Evolutionary conservation across 2,797 vertebrate species (phyloP).

Genomic region (Lagodon rhomboides): DNA sequence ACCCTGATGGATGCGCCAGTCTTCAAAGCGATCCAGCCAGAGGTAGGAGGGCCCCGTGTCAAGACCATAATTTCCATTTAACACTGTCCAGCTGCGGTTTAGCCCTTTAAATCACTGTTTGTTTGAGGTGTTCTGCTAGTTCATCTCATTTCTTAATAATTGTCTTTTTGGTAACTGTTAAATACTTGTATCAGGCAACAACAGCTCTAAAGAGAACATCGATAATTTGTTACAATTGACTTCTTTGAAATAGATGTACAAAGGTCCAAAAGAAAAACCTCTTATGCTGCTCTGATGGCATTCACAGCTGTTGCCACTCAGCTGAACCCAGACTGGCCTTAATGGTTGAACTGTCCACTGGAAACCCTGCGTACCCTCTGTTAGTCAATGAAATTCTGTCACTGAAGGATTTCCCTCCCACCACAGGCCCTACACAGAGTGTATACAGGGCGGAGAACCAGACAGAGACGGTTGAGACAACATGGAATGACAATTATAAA

Average conservation of each 20-base stretch:
- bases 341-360: conserved; percentile 17
- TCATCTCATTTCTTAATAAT: neutral
- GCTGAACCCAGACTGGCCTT: conserved; percentile 26
- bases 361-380: conserved; percentile 1
- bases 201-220: neutral
- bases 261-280: neutral
- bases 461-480: conserved; percentile 15
- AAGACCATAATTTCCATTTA: neutral
- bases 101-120: neutral
- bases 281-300: conserved; percentile 10
- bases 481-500: conserved; percentile 5
- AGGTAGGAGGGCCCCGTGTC: conserved; percentile 84
- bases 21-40: conserved; percentile 96
- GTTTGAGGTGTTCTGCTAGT: neutral
- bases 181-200: neutral
- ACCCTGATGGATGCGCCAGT: conserved; percentile 97
- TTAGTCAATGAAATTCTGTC: conserved; percentile 28
- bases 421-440: neutral
- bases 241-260: neutral
- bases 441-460: neutral
- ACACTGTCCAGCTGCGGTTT: neutral
- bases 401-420: conserved; percentile 7
- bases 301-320: conserved; percentile 49
- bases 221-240: neutral
- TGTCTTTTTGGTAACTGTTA: neutral